Base-by-base conservation (phyloP, 2,797 vertebrate species). In the Kryptolebias ocellatus region DNA sequence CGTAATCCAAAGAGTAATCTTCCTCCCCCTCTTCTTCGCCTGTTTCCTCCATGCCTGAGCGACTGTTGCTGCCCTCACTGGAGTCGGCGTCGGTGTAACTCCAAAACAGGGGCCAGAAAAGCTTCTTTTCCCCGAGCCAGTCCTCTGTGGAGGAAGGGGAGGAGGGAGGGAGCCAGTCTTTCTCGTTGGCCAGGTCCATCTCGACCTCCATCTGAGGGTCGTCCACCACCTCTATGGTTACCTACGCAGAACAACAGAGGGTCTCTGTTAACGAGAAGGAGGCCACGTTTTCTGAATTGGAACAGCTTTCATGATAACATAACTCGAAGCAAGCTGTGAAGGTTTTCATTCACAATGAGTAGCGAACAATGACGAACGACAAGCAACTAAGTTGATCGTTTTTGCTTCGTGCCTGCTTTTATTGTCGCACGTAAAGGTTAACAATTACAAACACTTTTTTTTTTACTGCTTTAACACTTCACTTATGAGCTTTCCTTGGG, bases 31-130 rank as follows among this genome's bases (percentile, higher is more conserved):
- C 94, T 44, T 93, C 88, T 27, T 93, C 88, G 11, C 90, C 86
- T 5, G 92, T 84, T 27, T 93, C 89, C 58, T 93, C 94, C 37
- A 86, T 64, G 42, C 92, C 85, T 6, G 91, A 92, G 0, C 90
- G 89, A 20, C 94, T 90, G 57, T 75, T 91, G 61, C 87, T 89
- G 53, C 84, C 93, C 74, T 95, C 92, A 0, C 89, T 71, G 0
- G 90, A 92, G 46, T 96, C 95, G 0, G 88, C 53, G 39, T 95
- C 95, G 0, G 91, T 92, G 83, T 96, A 96, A 72, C 94, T 93
- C 96, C 95, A 96, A 86, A 97, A 96, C 60, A 97, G 94, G 0
- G 96, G 95, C 96, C 95, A 97, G 89, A 97, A 96, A 60, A 96
- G 89, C 77, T 96, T 95, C 81, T 95, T 95, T 78, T 94, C 89